A percentile compares a stretch with the other conserved stretches of the same genome.
Evolutionary conservation across 2,888 invertebrate genomes (phyloP).

Genomic region (Aphidius colemani): DNA sequence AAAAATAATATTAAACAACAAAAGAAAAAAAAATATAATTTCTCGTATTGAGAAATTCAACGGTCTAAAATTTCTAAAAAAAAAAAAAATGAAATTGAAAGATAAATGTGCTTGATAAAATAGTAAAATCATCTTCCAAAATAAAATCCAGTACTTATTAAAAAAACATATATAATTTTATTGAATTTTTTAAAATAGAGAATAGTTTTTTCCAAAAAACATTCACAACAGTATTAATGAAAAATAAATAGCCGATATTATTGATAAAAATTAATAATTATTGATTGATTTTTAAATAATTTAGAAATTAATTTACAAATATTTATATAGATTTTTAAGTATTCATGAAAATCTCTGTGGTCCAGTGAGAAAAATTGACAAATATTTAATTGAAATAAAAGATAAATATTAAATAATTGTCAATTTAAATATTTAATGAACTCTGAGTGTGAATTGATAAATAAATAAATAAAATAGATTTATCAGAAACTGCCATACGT

Average conservation of each 20-base stretch:
- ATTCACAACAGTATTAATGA: slow-evolving; percentile 12
- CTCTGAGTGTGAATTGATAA: neutral
- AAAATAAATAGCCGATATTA: neutral
- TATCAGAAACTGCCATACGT: too few species aligned
- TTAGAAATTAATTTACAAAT: too few species aligned
- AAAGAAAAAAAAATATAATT: neutral
- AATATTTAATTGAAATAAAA: too few species aligned
- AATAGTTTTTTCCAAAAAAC: neutral
- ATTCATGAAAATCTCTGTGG: neutral
- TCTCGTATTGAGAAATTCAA: neutral
- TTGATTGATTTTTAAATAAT: neutral
- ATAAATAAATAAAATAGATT: too few species aligned
- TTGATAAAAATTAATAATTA: too few species aligned
- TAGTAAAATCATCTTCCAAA: slow-evolving; percentile 16
- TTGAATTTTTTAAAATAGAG: neutral
- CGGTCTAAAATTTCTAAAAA: slow-evolving; percentile 7
- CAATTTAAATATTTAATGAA: slow-evolving; percentile 7
- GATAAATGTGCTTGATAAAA: slow-evolving; percentile 9
- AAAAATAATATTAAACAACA: neutral
- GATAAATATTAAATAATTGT: neutral
- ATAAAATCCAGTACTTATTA: too few species aligned
- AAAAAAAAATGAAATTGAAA: neutral
- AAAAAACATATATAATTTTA: neutral
- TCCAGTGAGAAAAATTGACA: slow-evolving; percentile 2
- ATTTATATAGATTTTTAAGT: too few species aligned